Base-by-base conservation (phyloP, 2,113 vertebrate species). In the Gallinago media region DNA sequence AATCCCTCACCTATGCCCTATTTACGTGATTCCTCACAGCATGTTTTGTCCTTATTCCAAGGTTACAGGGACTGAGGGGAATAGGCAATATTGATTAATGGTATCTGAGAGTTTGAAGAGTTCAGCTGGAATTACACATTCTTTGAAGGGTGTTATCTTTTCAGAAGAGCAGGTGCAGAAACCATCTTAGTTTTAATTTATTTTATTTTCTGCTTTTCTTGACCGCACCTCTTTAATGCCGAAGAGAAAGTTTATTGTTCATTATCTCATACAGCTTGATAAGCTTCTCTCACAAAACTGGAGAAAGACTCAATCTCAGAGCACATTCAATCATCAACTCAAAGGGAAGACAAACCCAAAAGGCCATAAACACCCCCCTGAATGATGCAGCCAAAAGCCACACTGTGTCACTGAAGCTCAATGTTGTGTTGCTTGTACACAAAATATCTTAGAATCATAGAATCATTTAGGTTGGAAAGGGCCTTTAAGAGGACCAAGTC, bases 161-260 rank as follows among this genome's bases (percentile, higher is more conserved):
- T 62, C 34, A 94, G 70, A 73, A 83, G 36, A 94, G 78, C 85
- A 94, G 89, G 78, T 93, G 89, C 67, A 79, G 79, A 85, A 15
- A 46, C 6, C 52, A 88, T 77, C 89, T 94, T 83, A 49, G 18
- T 79, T 95, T 70, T 71, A 76, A 77, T 54, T 85, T 76, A 73
- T 86, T 92, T 93, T 88, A 71, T 91, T 94, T 96, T 92, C 31
- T 85, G 78, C 40, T 80, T 72, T 93, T 96, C 58, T 85, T 86
- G 62, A 85, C 83, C 77, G 54, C 22, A 25, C 58, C 5, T 44
- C 77, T 90, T 71, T 77, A 98, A 96, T 47, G 38, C 65, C 85
- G 22, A 89, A 56, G 29, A 92, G 52, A 80, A 91, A 80, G 55
- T 74, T 96, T 89, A 88, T 95, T 84, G 90, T 94, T 89, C 81